phyloP scores from a whole-genome alignment of 2,113 vertebrate genomes.

The Plestiodon gilberti region DNA sequence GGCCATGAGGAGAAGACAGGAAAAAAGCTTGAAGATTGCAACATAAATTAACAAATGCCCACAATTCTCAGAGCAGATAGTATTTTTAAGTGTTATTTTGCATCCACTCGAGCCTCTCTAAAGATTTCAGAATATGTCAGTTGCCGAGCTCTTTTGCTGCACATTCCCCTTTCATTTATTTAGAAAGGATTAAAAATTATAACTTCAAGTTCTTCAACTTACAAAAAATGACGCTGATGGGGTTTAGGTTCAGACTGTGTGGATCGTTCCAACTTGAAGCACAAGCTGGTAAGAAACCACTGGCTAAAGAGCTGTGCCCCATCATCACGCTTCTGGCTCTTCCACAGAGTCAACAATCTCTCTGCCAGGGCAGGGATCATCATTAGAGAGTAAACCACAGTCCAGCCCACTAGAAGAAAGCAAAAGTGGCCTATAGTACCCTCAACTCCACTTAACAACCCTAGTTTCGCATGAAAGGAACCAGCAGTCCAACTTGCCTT shows the following conservation, averaged over 20 bases:
- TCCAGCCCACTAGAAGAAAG: not conserved
- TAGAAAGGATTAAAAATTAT: not conserved
- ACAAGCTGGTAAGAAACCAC: not conserved
- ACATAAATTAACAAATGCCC: not conserved
- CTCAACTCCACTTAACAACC: not conserved
- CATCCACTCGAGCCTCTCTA: not conserved
- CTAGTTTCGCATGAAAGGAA: not conserved
- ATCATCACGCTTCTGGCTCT: not conserved
- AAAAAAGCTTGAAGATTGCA: not conserved
- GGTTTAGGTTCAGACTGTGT: not conserved
- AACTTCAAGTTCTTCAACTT: not conserved
- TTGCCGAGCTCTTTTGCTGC: slow-evolving; percentile 11
- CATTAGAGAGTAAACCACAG: not conserved
- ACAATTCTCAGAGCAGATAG: slow-evolving; percentile 33
- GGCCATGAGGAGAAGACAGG: too few species aligned
- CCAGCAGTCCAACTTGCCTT: not conserved
- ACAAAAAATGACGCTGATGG: not conserved
- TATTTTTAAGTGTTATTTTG: slow-evolving; percentile 25
- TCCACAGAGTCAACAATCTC: not conserved
- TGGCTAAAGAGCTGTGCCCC: not conserved
- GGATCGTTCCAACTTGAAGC: not conserved
- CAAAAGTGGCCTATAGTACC: not conserved
- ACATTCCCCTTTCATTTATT: not conserved
- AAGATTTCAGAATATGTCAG: slow-evolving; percentile 27
- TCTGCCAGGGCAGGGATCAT: not conserved